Evolutionary conservation across 2,113 vertebrate genomes (phyloP).

Genomic region (Stictonetta naevosa): DNA sequence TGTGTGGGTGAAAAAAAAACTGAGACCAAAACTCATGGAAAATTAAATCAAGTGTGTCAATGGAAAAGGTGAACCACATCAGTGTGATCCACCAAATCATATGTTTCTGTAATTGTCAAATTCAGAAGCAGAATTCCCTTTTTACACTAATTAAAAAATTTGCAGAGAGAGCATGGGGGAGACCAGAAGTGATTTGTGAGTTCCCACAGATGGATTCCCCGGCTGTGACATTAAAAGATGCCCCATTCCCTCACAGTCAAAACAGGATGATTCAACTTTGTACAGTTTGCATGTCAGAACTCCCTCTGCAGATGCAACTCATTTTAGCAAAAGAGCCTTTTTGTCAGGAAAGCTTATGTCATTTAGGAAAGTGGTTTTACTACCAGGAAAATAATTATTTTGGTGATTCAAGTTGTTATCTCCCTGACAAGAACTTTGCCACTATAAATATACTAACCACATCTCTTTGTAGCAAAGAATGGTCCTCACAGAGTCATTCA

Average conservation of each 20-base stretch:
- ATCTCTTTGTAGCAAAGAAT: background rate
- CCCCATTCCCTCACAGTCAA: conserved; percentile 12
- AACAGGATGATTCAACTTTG: conserved; percentile 40
- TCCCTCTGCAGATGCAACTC: conserved; percentile 15
- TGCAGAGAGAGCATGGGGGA: background rate
- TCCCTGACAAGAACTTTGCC: background rate
- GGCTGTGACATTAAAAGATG: conserved; percentile 34
- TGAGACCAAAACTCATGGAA: background rate
- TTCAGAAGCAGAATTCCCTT: background rate
- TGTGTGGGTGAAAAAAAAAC: background rate
- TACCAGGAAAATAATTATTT: conserved; percentile 1
- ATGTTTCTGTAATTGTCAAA: background rate
- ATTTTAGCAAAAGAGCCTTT: background rate
- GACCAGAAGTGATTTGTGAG: background rate
- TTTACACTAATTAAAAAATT: background rate
- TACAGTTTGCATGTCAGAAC: background rate
- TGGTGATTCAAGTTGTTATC: background rate
- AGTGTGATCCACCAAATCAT: background rate
- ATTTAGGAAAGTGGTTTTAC: background rate
- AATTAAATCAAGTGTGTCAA: background rate
- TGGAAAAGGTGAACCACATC: background rate
- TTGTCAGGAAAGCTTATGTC: background rate
- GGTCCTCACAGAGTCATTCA: background rate
- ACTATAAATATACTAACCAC: background rate
- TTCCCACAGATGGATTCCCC: background rate